Base-by-base conservation (phyloP, 2,113 vertebrate species). In the Eublepharis macularius region DNA sequence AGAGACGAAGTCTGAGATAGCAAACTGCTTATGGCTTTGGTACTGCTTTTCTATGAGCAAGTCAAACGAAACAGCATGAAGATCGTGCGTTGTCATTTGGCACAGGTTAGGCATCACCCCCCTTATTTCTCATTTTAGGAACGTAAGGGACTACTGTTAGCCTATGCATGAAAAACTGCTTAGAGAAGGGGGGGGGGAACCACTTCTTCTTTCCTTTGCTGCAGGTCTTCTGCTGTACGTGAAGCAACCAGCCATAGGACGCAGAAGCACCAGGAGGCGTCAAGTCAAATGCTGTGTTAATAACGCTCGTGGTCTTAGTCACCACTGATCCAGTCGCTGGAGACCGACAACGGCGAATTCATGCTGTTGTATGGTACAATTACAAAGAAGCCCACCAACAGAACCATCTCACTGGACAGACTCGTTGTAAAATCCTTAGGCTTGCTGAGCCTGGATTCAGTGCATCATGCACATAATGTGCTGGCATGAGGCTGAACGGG, bases 171-270 rank as follows among this genome's bases (percentile, higher is more conserved):
- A 13, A 19, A 60, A 60, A 85, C 17, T 34, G 47, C 57, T 21
- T 76, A 2, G 4, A 5, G 24, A 54, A 87, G 60, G n/a, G 66
- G 7, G 21, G 54, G 36, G 66, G 11, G 24, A 72, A 49, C 12
- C 6, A n/a, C 39, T 29, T 70, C 69, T 16, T 11, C 1, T 87
- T 76, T 91, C 29, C 76, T 91, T 81, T 92, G 1, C 65, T 91
- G n/a, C 87, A 93, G 89, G 74, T 79, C 88, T 90, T 75, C 74
- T 26, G 1, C 11, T 83, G 51, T 16, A 68, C 63, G 16, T 76
- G 80, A 94, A 77, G 4, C 60, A 13, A 86, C 89, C 72, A 78
- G 24, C 16, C 7, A 1, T 11, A 1, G 24, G 17, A 90, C 87
- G n/a, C 1, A 80, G 49, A 32, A 84, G 73, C 81, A 60, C 81